These are phyloP conservation scores for Rhabdomys pumilio DNA, from an alignment of 2,797 vertebrate genomes.

Conservation along the genomic window DNA sequence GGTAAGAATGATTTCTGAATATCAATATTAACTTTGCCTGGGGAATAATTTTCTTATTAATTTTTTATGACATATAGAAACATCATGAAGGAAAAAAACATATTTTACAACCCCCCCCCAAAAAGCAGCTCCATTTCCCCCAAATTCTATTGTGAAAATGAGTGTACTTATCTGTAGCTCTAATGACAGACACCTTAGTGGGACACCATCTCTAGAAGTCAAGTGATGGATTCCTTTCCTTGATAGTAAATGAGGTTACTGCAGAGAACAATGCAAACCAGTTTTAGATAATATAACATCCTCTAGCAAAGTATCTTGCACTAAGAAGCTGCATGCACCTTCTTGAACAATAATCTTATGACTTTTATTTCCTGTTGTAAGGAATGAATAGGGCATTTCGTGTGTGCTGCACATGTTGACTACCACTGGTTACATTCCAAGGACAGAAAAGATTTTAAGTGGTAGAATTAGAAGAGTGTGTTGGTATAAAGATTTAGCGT, in stretches of 20 bases:
- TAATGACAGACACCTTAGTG: not conserved
- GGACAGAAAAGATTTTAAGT: not conserved
- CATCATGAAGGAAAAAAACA: not conserved
- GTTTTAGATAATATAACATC: not conserved
- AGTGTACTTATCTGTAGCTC: not conserved
- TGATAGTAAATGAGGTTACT: slow-evolving; percentile 24
- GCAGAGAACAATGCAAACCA: not conserved
- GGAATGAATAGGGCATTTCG: not conserved
- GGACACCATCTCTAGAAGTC: not conserved
- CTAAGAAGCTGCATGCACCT: not conserved
- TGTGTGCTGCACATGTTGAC: not conserved
- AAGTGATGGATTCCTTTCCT: not conserved
- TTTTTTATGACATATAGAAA: not conserved
- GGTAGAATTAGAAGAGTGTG: accelerated
- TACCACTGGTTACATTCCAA: not conserved
- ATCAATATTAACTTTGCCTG: not conserved
- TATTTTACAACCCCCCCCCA: not conserved
- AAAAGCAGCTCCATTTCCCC: not conserved
- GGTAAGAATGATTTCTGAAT: not conserved
- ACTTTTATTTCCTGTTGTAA: not conserved
- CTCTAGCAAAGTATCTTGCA: not conserved
- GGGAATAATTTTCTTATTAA: not conserved
- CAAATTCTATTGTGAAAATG: not conserved
- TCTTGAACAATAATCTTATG: not conserved
- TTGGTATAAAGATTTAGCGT: not conserved